Evolutionary conservation across 1,140 invertebrate genomes (phyloP).

Genomic region (Phymorhynchus buccinoides): DNA sequence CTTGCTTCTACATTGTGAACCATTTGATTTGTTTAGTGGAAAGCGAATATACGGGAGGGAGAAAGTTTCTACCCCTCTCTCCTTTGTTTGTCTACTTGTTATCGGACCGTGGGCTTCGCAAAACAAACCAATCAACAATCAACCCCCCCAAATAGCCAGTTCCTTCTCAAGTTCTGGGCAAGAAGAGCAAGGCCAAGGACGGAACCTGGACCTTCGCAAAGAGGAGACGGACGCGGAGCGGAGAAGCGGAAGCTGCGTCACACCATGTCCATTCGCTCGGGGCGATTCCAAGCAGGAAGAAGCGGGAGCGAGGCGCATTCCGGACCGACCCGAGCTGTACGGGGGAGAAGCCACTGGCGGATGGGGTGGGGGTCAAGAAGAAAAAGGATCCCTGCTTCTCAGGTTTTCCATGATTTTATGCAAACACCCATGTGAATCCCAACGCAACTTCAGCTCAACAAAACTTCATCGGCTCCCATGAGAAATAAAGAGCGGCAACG

Average conservation of each 20-base stretch:
- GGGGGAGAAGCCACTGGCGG: not conserved
- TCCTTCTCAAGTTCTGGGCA: slow-evolving; percentile 66
- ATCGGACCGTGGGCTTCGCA: not conserved
- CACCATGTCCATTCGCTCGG: slow-evolving; percentile 67
- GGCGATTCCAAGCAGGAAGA: slow-evolving; percentile 68
- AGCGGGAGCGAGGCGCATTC: slow-evolving; percentile 60
- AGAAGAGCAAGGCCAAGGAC: slow-evolving; percentile 58
- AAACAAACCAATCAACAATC: not conserved
- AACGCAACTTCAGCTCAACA: not conserved
- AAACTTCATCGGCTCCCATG: no score
- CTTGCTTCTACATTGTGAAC: not conserved
- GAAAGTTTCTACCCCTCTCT: not conserved
- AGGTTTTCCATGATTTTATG: no score
- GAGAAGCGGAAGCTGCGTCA: slow-evolving; percentile 62
- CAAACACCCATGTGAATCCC: not conserved
- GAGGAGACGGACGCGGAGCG: slow-evolving; percentile 51
- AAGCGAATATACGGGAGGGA: no score
- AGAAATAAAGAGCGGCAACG: no score
- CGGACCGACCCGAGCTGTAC: slow-evolving; percentile 64
- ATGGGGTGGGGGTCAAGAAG: not conserved
- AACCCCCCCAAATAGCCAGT: slow-evolving; percentile 40
- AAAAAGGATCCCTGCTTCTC: no score
- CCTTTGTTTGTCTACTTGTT: not conserved
- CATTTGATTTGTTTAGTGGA: not conserved
- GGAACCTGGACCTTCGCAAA: slow-evolving; percentile 49